Base-by-base conservation (phyloP, 2,113 vertebrate species). In the Hemiscyllium ocellatum region DNA sequence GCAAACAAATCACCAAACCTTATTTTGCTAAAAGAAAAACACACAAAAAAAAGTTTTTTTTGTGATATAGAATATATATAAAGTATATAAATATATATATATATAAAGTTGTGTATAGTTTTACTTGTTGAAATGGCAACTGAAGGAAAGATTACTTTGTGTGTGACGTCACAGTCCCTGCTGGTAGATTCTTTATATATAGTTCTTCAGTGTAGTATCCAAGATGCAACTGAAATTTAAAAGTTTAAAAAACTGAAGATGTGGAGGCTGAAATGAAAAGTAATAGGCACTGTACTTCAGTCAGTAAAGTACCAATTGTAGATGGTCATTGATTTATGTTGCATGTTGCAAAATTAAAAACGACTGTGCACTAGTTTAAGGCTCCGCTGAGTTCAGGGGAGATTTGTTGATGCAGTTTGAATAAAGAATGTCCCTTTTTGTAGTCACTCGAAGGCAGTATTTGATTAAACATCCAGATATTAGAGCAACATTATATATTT, bases 21-120 rank as follows among this genome's bases (percentile, higher is more conserved):
- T 76, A 95, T 96, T 96, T 96, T 96, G 86, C 96, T 96, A 96
- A 95, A 96, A 95, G 86, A 96, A 96, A 78, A 91, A 91, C 56
- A 78, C 37, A 94, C 22, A 72, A 95, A 95, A 61, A 94, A 95
- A 94, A n/a, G n/a, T n/a, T 85, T 95, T 72, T 96, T 72, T 96
- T 94, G 95, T 95, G 95, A 96, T 95, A 95, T 95, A 96, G 93
- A 95, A 95, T 95, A 96, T 96, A 96, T 96, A 96, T 96, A 94
- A 86, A 95, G 76, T 90, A 96, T 72, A 91, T 96, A 96, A 93
- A 95, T 96, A 95, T 95, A 91, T 96, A 96, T 96, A 96, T 96
- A 95, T 96, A 95, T 95, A 96, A 95, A 96, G 96, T 95, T 95
- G 95, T 96, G 95, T 96, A 89, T 96, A 96, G 65, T 96, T 95